These are phyloP conservation scores for Noctua janthe DNA, from an alignment of 2,888 invertebrate species.

Conservation along the genomic window DNA sequence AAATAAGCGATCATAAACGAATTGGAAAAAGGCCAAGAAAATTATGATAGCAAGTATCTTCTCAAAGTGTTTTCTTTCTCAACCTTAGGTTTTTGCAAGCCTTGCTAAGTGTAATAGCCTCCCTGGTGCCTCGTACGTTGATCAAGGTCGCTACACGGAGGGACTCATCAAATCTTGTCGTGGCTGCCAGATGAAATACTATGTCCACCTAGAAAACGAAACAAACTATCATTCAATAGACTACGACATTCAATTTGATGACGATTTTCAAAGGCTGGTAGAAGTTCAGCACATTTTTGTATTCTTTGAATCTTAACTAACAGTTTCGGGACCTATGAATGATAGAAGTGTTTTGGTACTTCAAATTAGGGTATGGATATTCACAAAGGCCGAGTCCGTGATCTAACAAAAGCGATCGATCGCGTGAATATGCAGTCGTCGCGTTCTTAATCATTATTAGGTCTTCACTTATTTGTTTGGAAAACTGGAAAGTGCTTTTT, in stretches of 20 bases:
- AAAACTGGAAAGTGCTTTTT: neutral
- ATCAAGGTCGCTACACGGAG: conserved; percentile 36
- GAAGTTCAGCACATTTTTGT: neutral
- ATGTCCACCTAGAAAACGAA: conserved; percentile 15
- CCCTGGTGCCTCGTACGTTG: conserved; percentile 38
- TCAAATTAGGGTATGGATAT: neutral
- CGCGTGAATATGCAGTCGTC: neutral
- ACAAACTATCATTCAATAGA: neutral
- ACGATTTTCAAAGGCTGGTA: neutral
- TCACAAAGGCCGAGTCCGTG: neutral
- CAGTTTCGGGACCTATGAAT: neutral
- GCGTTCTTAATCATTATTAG: neutral
- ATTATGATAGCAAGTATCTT: neutral
- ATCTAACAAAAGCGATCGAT: neutral
- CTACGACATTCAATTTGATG: neutral
- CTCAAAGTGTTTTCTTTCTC: neutral
- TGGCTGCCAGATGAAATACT: conserved; percentile 42
- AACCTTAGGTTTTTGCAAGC: conserved; percentile 36
- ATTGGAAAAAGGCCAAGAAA: no score
- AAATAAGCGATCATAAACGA: neutral
- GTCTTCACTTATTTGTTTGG: neutral
- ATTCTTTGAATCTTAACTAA: neutral
- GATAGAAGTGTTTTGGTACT: neutral
- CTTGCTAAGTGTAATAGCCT: conserved; percentile 26
- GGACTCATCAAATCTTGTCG: conserved; percentile 39